Evolutionary conservation across 2,113 vertebrate species (phyloP).

Genomic region (Nerophis ophidion): DNA sequence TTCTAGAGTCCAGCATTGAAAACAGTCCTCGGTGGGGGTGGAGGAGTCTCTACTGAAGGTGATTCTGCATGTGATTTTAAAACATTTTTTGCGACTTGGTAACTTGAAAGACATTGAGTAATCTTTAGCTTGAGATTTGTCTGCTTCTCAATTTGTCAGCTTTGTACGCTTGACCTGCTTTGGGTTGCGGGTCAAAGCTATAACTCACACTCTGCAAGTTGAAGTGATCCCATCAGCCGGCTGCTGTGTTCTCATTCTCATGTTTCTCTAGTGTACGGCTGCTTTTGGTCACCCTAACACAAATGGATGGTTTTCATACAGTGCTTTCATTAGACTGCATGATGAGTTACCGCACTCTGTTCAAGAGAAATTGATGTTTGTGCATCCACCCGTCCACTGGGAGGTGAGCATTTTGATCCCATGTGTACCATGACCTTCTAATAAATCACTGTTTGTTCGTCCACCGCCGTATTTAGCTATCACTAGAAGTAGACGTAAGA

Average conservation of each 20-base stretch:
- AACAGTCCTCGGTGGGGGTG: too few relatives aligned
- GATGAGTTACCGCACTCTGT: slow-evolving; percentile 30
- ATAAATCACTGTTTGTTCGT: slow-evolving; percentile 3
- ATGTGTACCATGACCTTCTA: neutral
- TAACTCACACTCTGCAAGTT: slow-evolving; percentile 54
- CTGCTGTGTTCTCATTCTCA: slow-evolving; percentile 59
- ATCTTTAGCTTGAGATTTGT: slow-evolving; percentile 31
- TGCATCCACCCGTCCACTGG: slow-evolving; percentile 14
- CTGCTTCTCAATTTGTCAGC: slow-evolving; percentile 54
- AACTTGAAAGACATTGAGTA: slow-evolving; percentile 29
- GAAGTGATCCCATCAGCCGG: slow-evolving; percentile 51
- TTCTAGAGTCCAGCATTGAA: too few relatives aligned
- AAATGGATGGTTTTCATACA: slow-evolving; percentile 58
- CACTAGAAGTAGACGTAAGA: slow-evolving; percentile 4
- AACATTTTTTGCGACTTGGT: neutral
- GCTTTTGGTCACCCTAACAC: slow-evolving; percentile 54
- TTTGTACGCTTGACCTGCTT: slow-evolving; percentile 55
- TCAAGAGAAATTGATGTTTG: slow-evolving; percentile 34
- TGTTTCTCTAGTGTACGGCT: slow-evolving; percentile 45
- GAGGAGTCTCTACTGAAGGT: neutral
- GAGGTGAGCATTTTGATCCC: slow-evolving; percentile 26
- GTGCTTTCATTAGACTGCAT: slow-evolving; percentile 47
- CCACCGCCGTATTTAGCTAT: slow-evolving; percentile 4
- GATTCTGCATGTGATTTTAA: slow-evolving; percentile 16
- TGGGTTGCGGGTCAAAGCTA: slow-evolving; percentile 61